Conservation (phyloP, 2,797 vertebrate genomes). For the Stomatorhinus walkeri region DNA sequence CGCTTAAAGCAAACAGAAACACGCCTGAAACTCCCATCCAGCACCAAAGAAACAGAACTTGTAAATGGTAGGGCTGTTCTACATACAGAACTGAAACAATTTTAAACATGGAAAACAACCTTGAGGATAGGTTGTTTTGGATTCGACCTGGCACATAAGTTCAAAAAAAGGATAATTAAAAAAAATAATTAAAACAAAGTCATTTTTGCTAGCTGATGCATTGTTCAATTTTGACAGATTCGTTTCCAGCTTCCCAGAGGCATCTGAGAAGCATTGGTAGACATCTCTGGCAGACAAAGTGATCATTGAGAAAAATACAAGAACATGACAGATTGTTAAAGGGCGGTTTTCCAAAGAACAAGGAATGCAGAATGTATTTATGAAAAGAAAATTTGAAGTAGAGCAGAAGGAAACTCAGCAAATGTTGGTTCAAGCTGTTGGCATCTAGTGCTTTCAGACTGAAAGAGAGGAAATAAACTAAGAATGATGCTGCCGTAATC, state of each 20-base stretch:
- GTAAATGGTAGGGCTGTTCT: neutral
- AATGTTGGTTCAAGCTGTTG: neutral
- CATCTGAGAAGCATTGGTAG: neutral
- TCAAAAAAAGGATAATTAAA: neutral
- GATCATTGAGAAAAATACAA: neutral
- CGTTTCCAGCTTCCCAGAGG: constrained; percentile 6
- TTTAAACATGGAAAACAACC: neutral
- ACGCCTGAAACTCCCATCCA: neutral
- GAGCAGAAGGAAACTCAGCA: neutral
- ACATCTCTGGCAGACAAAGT: neutral
- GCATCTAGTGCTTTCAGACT: neutral
- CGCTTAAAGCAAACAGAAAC: neutral
- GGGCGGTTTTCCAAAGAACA: neutral
- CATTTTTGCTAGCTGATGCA: neutral
- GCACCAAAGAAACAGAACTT: neutral
- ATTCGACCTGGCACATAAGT: neutral
- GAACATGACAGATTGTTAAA: neutral
- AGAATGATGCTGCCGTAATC: neutral
- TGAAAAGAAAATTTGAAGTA: neutral
- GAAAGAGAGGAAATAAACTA: neutral
- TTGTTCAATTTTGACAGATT: neutral
- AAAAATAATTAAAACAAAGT: neutral
- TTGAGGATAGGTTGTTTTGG: neutral
- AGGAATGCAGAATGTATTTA: neutral
- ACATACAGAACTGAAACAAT: neutral